Evolutionary conservation across 1,140 invertebrate species (phyloP).

Genomic region (Pygmarrhopalites habei): DNA sequence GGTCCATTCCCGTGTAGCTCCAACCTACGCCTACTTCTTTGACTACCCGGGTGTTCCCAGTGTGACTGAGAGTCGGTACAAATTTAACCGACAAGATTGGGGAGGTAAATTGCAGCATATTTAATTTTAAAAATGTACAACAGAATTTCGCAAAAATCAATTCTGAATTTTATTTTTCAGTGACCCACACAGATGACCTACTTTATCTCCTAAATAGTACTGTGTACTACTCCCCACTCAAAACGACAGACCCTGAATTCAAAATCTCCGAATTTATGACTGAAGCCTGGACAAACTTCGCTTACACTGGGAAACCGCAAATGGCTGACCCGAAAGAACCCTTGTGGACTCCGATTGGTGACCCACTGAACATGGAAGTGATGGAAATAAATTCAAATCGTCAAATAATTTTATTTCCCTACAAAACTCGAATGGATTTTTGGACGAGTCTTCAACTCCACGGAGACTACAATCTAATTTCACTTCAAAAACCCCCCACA

Average conservation of each 20-base stretch:
- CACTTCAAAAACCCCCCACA: no score
- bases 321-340: neutral
- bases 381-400: neutral
- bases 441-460: constrained; percentile 8
- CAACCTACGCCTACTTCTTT: constrained; percentile 17
- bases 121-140: no score
- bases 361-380: neutral
- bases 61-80: neutral
- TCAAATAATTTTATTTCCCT: constrained; percentile 13
- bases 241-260: constrained; percentile 9
- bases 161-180: neutral
- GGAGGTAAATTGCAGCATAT: no score
- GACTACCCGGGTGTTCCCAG: neutral
- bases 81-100: constrained; percentile 11
- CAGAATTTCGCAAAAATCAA: no score
- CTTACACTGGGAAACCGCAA: neutral
- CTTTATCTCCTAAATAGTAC: constrained; percentile 11
- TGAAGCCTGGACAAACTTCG: constrained; percentile 12
- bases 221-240: neutral
- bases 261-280: constrained; percentile 9
- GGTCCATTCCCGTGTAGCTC: constrained; percentile 11
- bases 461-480: no score
- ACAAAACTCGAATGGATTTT: neutral
- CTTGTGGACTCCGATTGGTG: constrained; percentile 10
- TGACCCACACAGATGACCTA: constrained; percentile 14